Conservation (phyloP, 2,888 invertebrate species). For the Drosophila borealis region DNA sequence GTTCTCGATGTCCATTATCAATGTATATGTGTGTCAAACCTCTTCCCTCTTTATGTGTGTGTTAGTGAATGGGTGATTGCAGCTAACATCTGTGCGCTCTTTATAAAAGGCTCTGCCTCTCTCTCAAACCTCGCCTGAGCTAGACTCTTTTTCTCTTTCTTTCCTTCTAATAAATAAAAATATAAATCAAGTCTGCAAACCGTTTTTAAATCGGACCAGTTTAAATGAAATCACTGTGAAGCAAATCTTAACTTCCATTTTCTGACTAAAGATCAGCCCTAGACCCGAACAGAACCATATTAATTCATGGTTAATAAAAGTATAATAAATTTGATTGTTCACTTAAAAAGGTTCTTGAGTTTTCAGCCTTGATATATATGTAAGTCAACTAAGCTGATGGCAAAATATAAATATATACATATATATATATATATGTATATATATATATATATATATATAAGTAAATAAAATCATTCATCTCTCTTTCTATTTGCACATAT, state of each 20-base stretch:
- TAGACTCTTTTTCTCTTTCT: slow-evolving; percentile 11
- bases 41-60: slow-evolving; percentile 26
- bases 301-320: too few relatives aligned
- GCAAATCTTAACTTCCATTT: too few relatives aligned
- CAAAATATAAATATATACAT: too few relatives aligned
- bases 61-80: slow-evolving; percentile 12
- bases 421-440: not conserved
- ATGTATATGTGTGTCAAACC: slow-evolving; percentile 47
- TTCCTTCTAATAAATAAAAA: not conserved
- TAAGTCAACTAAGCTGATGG: too few relatives aligned
- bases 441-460: not conserved
- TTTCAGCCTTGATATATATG: too few relatives aligned
- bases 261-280: too few relatives aligned
- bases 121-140: slow-evolving; percentile 19
- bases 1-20: slow-evolving; percentile 48
- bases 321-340: too few relatives aligned
- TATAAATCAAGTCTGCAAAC: not conserved
- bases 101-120: slow-evolving; percentile 17
- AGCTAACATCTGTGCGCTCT: slow-evolving; percentile 18
- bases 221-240: too few relatives aligned
- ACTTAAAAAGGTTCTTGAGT: too few relatives aligned
- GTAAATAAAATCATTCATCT: slow-evolving; percentile 1
- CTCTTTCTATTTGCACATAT: slow-evolving; percentile 9
- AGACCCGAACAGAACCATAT: too few relatives aligned
- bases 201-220: too few relatives aligned